phyloP scores from a whole-genome alignment of 2,888 invertebrate genomes.

The Amiota minor region DNA sequence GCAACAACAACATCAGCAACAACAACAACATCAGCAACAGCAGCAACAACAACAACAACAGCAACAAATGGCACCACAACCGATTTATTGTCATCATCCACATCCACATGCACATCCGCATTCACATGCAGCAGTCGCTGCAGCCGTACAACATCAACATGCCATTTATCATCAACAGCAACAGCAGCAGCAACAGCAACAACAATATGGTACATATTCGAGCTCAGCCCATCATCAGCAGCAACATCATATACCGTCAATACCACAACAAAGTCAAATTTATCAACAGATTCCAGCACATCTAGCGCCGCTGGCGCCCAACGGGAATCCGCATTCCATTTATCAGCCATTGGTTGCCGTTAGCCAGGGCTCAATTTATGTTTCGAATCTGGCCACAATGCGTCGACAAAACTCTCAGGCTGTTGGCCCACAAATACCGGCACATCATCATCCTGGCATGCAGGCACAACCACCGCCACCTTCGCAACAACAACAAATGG shows the following conservation, averaged over 20 bases:
- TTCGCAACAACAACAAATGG: conserved; percentile 51
- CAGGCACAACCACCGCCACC: conserved; percentile 56
- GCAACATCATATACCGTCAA: conserved; percentile 67
- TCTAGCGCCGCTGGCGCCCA: conserved; percentile 63
- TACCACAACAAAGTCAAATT: conserved; percentile 70
- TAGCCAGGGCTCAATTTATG: conserved; percentile 69
- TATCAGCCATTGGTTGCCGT: conserved; percentile 70
- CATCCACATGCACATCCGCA: conserved; percentile 74
- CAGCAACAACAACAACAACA: conserved; percentile 54
- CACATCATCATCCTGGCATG: conserved; percentile 55
- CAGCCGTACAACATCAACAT: conserved; percentile 76
- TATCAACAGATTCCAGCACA: conserved; percentile 73
- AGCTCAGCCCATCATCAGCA: conserved; percentile 64
- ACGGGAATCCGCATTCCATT: conserved; percentile 71
- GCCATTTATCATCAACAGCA: conserved; percentile 73
- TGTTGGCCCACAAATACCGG: conserved; percentile 63
- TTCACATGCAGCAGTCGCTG: conserved; percentile 75
- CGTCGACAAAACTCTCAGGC: conserved; percentile 69
- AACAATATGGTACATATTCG: conserved; percentile 68
- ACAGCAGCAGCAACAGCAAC: conserved; percentile 64
- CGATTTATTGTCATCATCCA: conserved; percentile 74
- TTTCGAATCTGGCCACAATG: conserved; percentile 71
- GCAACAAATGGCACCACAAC: conserved; percentile 69
- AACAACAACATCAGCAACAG: conserved; percentile 43
- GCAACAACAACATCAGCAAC: conserved; percentile 44